A percentile compares a stretch with the other conserved stretches of the same genome.
Conservation (phyloP, 1,140 invertebrate species). For the Drosophila kurseongensis region DNA sequence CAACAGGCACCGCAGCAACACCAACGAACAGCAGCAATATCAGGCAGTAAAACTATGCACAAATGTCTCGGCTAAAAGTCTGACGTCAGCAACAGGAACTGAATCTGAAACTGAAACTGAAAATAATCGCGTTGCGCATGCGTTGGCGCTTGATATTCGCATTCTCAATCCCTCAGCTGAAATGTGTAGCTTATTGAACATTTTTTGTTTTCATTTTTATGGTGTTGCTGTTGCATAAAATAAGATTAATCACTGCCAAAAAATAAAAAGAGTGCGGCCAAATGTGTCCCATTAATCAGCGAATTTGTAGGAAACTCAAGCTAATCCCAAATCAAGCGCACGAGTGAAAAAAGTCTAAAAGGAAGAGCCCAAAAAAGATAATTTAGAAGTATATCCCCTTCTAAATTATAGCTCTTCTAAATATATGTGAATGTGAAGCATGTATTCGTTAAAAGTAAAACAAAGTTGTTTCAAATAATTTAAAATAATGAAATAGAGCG, state of each 20-base stretch:
- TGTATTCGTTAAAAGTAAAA: too few species aligned
- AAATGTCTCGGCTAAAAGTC: slow-evolving; percentile 33
- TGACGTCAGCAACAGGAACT: slow-evolving; percentile 53
- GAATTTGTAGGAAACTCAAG: slow-evolving; percentile 15
- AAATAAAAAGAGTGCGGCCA: slow-evolving; percentile 8
- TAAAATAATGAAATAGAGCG: too few species aligned
- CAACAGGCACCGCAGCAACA: neutral
- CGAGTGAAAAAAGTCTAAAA: neutral
- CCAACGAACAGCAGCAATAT: slow-evolving; percentile 16
- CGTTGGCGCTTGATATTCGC: slow-evolving; percentile 40
- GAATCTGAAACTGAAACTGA: slow-evolving; percentile 41
- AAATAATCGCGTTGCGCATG: slow-evolving; percentile 50
- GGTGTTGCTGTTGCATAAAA: slow-evolving; percentile 39
- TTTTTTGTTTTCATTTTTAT: neutral
- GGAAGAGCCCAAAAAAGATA: neutral
- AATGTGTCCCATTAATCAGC: slow-evolving; percentile 36
- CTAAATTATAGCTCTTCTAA: too few species aligned
- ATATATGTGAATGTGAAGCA: too few species aligned
- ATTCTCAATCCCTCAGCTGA: slow-evolving; percentile 9
- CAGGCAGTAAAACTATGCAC: slow-evolving; percentile 60
- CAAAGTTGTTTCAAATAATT: too few species aligned
- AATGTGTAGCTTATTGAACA: slow-evolving; percentile 9
- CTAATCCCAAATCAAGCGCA: neutral
- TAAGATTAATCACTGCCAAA: slow-evolving; percentile 43
- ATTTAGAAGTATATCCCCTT: neutral